Base-by-base conservation (phyloP, 2,113 vertebrate genomes). In the Prunella fulvescens region DNA sequence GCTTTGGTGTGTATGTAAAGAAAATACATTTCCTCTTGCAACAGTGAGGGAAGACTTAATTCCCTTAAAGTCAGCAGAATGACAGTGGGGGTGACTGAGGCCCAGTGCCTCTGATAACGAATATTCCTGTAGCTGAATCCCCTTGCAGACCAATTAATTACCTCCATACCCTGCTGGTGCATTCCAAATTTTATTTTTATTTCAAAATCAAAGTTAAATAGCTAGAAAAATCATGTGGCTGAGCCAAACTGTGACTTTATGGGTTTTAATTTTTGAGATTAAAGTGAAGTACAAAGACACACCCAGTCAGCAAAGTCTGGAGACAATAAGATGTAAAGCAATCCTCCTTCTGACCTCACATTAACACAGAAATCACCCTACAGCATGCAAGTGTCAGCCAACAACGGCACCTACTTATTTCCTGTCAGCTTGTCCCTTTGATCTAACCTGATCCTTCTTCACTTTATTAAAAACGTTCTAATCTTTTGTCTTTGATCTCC, bases 401-500 rank as follows among this genome's bases (percentile, higher is more conserved):
- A 96, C 95, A 96, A 94, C 87, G 60, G 96, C 96, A 97, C 96
- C 96, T 96, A 96, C 94, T 96, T 96, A 97, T 97, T 97, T 97
- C 96, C 96, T 97, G 96, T 97, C 96, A 97, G 96, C 92, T 95
- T 96, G 92, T 90, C 93, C 95, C 97, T 97, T 97, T 97, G 97
- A 97, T 97, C 96, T 96, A 96, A 96, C 95, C 96, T 97, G 96
- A 97, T 97, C 96, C 95, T 97, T 95, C 95, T 95, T 97, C 96
- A 97, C 96, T 97, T 97, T 97, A 97, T 97, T 97, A 97, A 97
- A 97, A 97, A 95, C 86, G 78, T 96, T 96, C 95, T 97, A 96
- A 97, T 96, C 97, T 97, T 96, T 96, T 96, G 96, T 96, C 96
- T 97, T 97, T 97, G 97, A 97, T 97, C 97, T 97, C 94, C 81